Conservation (phyloP, 1,140 invertebrate genomes). For the Megalopta genalis region DNA sequence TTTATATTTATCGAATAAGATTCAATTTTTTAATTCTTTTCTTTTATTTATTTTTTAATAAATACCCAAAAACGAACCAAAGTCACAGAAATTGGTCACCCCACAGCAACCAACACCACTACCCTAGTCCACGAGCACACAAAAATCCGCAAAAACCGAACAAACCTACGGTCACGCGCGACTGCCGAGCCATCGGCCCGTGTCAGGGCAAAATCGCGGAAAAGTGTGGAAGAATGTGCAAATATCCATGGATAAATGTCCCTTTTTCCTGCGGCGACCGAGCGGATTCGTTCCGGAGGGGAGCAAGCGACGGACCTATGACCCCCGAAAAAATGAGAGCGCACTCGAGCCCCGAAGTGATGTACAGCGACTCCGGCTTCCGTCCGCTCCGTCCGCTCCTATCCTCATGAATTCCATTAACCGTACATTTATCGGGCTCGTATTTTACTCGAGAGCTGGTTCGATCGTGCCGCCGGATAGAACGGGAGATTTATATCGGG, state of each 20-base stretch:
- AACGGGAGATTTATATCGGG: slow-evolving; percentile 4
- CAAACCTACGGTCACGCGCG: too few species aligned
- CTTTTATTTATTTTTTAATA: too few species aligned
- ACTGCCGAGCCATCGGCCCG: too few species aligned
- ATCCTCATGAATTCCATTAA: slow-evolving; percentile 71
- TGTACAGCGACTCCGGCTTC: slow-evolving; percentile 57
- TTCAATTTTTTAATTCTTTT: too few species aligned
- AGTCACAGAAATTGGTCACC: too few species aligned
- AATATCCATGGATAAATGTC: slow-evolving; percentile 8
- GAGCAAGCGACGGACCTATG: slow-evolving; percentile 60
- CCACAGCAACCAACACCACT: too few species aligned
- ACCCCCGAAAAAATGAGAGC: slow-evolving; percentile 62
- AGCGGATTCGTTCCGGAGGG: slow-evolving; percentile 68
- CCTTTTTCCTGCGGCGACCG: slow-evolving; percentile 59
- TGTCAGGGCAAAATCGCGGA: too few species aligned
- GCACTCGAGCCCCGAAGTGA: slow-evolving; percentile 66
- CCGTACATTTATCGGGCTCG: slow-evolving; percentile 11
- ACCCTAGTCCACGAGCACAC: too few species aligned
- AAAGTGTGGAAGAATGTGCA: too few species aligned
- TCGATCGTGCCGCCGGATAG: not conserved
- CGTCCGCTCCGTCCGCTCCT: slow-evolving; percentile 34
- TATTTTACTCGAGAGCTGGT: slow-evolving; percentile 21
- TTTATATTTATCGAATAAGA: too few species aligned
- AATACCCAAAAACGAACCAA: too few species aligned
- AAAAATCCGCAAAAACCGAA: too few species aligned